phyloP scores from a whole-genome alignment of 1,140 invertebrate species.

The Microplitis mediator region DNA sequence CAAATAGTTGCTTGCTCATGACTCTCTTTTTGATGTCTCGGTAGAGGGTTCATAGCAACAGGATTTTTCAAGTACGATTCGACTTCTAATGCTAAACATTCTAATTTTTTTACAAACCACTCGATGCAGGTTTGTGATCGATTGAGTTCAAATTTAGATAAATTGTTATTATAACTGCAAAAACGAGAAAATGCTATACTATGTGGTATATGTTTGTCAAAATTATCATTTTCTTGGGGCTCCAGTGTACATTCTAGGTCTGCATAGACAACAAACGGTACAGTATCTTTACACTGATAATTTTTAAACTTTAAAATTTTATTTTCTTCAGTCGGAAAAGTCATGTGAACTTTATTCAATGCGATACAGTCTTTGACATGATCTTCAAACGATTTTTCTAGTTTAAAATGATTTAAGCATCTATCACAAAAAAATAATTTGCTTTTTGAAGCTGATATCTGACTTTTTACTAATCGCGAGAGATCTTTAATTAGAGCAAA shows the following conservation, averaged over 20 bases:
- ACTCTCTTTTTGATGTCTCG: neutral
- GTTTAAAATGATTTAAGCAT: conserved; percentile 7
- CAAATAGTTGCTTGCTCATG: conserved; percentile 17
- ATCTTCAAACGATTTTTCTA: neutral
- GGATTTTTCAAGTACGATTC: neutral
- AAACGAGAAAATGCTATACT: conserved; percentile 22
- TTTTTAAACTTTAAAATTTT: neutral
- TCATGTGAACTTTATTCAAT: neutral
- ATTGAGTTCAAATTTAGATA: conserved; percentile 18
- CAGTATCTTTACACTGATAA: neutral
- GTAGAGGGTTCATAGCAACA: conserved; percentile 19
- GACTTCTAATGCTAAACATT: conserved; percentile 24
- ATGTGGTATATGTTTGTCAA: conserved; percentile 1
- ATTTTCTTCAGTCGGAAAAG: neutral
- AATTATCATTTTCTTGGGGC: neutral
- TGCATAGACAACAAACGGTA: conserved; percentile 20
- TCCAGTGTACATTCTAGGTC: conserved; percentile 29
- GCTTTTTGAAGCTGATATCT: neutral
- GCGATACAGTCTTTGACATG: neutral
- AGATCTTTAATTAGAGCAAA: conserved; percentile 13
- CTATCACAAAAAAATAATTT: conserved; percentile 1
- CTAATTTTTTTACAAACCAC: conserved; percentile 39
- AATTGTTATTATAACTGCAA: conserved; percentile 20
- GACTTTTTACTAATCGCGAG: neutral
- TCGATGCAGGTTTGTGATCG: conserved; percentile 33